Evolutionary conservation across 2,888 invertebrate species (phyloP), one percentile per base, ranked within the genome.

Genomic region (Nineta flava): DNA sequence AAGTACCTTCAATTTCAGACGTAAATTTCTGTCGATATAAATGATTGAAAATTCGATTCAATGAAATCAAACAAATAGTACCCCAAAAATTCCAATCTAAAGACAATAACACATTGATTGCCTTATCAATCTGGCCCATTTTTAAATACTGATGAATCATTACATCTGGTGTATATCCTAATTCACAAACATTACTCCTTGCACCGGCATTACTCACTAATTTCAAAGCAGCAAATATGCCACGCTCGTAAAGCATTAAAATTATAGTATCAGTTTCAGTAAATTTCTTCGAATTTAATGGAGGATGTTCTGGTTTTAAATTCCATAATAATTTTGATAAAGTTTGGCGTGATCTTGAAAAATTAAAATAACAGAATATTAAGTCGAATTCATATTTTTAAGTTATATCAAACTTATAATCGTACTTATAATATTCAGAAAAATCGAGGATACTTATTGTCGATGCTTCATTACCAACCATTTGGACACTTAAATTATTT

Each of bases 41-140:
- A 64, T 78, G 73, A 59, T 81, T 82, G 41, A 79, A 73, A 53
- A 87, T 79, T 58, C 76, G 75, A 58, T 86, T 85, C 51, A 92
- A 69, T 0, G 83, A 79, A 52, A 79, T 75, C 56, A 88, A 79
- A 56, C 87, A 85, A 52, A 77, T 74, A 16, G 80, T 75, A 3
- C 88, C 83, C 58, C 86, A 81, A 1, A 69, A 71, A 56, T 83
- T 83, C 90, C 90, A 90, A 65, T 87, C 86, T 66, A 90, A 74
- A 2, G 71, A 67, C 34, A 71, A 62, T 21, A 81, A 65, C 32
- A 87, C 63, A 55, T 77, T 76, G 10, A 85, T 76, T 3, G 85
- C 84, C 57, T 78, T 76, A 56, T 84, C 81, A 10, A 79, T 66
- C 59, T 80, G 77, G 56, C 73, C 72, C 48, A 74, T 64, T 46